These are phyloP conservation scores for Drosophila mayri DNA, from an alignment of 1,140 invertebrate genomes.

Conservation along the genomic window DNA sequence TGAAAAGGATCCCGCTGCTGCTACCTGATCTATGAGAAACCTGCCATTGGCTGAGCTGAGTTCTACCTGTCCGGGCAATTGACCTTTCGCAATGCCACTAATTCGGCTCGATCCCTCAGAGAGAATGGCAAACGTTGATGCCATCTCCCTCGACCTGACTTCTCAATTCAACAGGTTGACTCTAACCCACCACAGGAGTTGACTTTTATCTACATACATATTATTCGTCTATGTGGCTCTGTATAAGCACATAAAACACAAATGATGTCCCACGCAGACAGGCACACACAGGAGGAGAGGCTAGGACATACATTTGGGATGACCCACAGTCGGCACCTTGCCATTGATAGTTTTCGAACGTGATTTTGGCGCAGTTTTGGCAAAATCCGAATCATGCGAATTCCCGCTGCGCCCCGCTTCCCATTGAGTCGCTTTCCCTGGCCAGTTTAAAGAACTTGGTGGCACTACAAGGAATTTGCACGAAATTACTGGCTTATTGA, in stretches of 20 bases:
- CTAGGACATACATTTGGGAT: slow-evolving; percentile 23
- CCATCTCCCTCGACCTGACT: slow-evolving; percentile 32
- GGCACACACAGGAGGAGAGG: slow-evolving; percentile 13
- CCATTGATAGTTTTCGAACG: slow-evolving; percentile 81
- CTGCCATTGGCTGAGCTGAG: slow-evolving; percentile 55
- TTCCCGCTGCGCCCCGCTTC: slow-evolving; percentile 63
- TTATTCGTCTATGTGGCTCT: slow-evolving; percentile 22
- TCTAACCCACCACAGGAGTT: slow-evolving; percentile 66
- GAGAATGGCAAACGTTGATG: slow-evolving; percentile 47
- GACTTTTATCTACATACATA: slow-evolving; percentile 55
- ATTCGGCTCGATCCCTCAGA: slow-evolving; percentile 49
- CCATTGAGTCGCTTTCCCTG: slow-evolving; percentile 22
- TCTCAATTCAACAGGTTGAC: slow-evolving; percentile 71
- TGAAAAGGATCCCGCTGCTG: slow-evolving; percentile 6
- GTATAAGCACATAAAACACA: slow-evolving; percentile 41
- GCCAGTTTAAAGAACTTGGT: slow-evolving; percentile 28
- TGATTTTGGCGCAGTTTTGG: slow-evolving; percentile 82
- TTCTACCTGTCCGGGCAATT: slow-evolving; percentile 67
- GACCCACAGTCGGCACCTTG: slow-evolving; percentile 43
- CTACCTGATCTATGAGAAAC: slow-evolving; percentile 23
- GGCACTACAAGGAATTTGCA: slow-evolving; percentile 61
- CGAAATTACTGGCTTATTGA: slow-evolving; percentile 77
- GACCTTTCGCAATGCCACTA: slow-evolving; percentile 72
- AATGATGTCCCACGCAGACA: slow-evolving; percentile 44
- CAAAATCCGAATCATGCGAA: slow-evolving; percentile 50